Base-by-base conservation (phyloP, 1,140 invertebrate species). In the Drosophila serrata region DNA sequence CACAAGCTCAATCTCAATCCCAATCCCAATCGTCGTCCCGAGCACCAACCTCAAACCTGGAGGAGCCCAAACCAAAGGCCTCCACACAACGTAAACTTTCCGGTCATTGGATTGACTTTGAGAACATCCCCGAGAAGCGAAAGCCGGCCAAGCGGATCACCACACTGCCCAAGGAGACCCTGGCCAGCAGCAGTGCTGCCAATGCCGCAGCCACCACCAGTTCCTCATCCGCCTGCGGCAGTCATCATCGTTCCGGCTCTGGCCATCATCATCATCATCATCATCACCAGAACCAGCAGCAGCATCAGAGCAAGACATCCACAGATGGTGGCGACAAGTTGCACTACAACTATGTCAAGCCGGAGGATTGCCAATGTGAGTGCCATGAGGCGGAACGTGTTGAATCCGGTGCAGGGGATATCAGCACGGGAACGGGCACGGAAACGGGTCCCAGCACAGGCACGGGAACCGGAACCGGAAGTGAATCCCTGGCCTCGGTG, bases 361-460 rank as follows among this genome's bases (percentile, higher is more conserved):
- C 96, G 1, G 96, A 97, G 85, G 96, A 97, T 61, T 97, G 96
- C 82, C 95, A 95, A 80, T 97, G 96, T 91, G 96, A 97, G 92
- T 97, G 96, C 90, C 96, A 97, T 93, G 96, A 96, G 79, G 94
- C 92, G 37, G 90, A 93, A 46, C 92, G 92, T 2, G 92, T 91
- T 0, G 86, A 90, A 12, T 81, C 86, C 3, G 73, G 76, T 1
- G 77, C 79, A 3, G 88, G 84, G 12, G 81, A 82, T 29, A 68
- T 67, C 12, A 86, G 86, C 39, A 85, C 81, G 12, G 73, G 73
- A 8, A 78, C 79, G 4, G 77, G 59, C 4, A 79, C 79, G 0
- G 79, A 63, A 78, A 82, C 79, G 22, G 69, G 48, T 9, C 19
- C 51, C 13, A 37, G 27, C 2, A 60, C 61, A 2, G 74, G 69